Conservation (phyloP, 2,888 invertebrate species). For the Aporophyla lueneburgensis region DNA sequence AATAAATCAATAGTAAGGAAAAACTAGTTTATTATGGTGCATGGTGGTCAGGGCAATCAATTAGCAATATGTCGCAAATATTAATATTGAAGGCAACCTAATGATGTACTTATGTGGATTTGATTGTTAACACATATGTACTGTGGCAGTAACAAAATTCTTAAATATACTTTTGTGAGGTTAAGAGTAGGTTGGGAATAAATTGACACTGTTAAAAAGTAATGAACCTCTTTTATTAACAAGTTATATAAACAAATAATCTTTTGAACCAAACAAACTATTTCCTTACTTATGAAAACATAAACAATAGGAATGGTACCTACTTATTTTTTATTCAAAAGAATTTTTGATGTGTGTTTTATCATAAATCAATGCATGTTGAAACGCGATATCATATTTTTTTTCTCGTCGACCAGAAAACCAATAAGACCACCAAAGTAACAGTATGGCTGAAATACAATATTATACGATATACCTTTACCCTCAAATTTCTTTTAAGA, state of each 20-base stretch:
- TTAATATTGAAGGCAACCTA: slow-evolving; percentile 23
- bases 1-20: slow-evolving; percentile 36
- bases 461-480: not conserved
- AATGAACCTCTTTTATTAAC: not conserved
- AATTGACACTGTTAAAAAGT: not conserved
- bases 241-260: not conserved
- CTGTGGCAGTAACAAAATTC: not conserved
- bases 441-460: slow-evolving; percentile 4
- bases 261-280: not conserved
- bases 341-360: not conserved
- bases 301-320: not conserved
- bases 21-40: slow-evolving; percentile 22
- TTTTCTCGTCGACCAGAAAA: not conserved
- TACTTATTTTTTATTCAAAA: not conserved
- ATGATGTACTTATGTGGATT: slow-evolving; percentile 19
- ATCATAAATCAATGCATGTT: not conserved
- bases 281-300: not conserved
- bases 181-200: slow-evolving; percentile 3
- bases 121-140: slow-evolving; percentile 26
- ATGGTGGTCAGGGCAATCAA: slow-evolving; percentile 34
- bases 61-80: slow-evolving; percentile 34
- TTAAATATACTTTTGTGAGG: too few relatives aligned
- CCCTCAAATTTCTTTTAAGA: slow-evolving; percentile 38
- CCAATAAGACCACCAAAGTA: not conserved
- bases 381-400: not conserved